These are phyloP conservation scores for Heteromormyrus szaboi DNA, from an alignment of 2,797 vertebrate species.

Conservation along the genomic window DNA sequence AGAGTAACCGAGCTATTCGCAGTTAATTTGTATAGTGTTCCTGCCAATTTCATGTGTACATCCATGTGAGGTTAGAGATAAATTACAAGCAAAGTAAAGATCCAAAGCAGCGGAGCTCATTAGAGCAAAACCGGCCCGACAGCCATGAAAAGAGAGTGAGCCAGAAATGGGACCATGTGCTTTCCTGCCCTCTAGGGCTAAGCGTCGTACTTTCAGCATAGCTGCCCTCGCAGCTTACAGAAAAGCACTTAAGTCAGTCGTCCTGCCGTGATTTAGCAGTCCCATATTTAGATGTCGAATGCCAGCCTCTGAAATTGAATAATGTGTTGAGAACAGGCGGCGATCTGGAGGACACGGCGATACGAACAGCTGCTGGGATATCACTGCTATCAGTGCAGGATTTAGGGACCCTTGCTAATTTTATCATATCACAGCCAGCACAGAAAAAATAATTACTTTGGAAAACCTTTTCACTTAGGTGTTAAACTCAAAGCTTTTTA, in stretches of 20 bases:
- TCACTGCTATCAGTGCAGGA: not conserved
- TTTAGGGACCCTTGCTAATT: conserved; percentile 11
- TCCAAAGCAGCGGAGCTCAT: not conserved
- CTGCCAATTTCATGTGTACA: not conserved
- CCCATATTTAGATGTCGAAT: conserved; percentile 19
- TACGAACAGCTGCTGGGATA: not conserved
- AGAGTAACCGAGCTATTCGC: not conserved
- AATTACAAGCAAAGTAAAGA: not conserved
- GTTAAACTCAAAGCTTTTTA: conserved; percentile 3
- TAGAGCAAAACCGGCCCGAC: not conserved
- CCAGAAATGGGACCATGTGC: not conserved
- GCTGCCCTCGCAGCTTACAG: not conserved
- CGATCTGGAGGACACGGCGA: not conserved
- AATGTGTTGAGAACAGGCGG: conserved; percentile 32
- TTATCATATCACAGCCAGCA: conserved; percentile 4
- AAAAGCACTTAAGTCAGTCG: conserved; percentile 6
- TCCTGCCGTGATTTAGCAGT: conserved; percentile 1
- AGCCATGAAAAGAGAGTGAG: not conserved
- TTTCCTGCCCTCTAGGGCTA: not conserved
- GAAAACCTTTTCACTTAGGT: conserved; percentile 2
- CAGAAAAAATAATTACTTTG: not conserved
- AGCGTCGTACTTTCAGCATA: not conserved
- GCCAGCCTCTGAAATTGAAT: conserved; percentile 29
- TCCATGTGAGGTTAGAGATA: not conserved
- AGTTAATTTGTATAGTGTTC: not conserved